Percentiles rank a stretch among this genome's conserved stretches.
Conservation (phyloP, 2,113 vertebrate genomes). For the Amphilophus citrinellus region DNA sequence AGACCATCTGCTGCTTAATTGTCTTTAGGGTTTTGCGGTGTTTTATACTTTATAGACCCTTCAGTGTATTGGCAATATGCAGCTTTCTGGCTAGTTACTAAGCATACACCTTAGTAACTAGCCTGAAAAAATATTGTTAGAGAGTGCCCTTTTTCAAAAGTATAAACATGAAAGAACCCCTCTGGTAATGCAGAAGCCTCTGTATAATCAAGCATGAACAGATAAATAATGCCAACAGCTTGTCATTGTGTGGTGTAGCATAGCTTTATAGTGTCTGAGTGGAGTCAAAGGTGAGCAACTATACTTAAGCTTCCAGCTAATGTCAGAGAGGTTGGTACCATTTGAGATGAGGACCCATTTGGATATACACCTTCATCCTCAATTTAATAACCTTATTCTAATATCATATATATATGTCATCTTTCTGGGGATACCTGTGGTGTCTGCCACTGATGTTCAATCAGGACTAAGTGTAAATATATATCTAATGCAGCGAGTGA, state of each 20-base stretch:
- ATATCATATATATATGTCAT: background rate
- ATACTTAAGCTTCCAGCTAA: background rate
- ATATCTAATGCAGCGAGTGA: too few relatives aligned
- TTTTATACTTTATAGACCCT: background rate
- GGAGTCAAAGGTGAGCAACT: background rate
- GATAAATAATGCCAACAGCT: background rate
- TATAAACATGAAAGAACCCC: background rate
- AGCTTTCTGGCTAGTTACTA: too few relatives aligned
- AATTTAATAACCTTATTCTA: background rate
- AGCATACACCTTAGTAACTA: background rate
- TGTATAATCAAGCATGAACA: background rate
- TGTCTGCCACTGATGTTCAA: background rate
- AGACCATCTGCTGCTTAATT: slow-evolving; percentile 26
- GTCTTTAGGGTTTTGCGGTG: slow-evolving; percentile 8
- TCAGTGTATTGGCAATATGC: background rate
- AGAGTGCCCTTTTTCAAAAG: background rate
- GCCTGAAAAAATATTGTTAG: background rate
- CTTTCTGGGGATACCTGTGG: background rate
- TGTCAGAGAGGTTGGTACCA: background rate
- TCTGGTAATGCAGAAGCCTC: background rate
- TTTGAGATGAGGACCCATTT: background rate
- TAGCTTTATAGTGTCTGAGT: background rate
- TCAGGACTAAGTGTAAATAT: background rate
- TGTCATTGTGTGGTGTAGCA: background rate
- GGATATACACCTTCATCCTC: slow-evolving; percentile 1